Conservation (phyloP, 2,797 vertebrate species). For the Coregonus suidteri region DNA sequence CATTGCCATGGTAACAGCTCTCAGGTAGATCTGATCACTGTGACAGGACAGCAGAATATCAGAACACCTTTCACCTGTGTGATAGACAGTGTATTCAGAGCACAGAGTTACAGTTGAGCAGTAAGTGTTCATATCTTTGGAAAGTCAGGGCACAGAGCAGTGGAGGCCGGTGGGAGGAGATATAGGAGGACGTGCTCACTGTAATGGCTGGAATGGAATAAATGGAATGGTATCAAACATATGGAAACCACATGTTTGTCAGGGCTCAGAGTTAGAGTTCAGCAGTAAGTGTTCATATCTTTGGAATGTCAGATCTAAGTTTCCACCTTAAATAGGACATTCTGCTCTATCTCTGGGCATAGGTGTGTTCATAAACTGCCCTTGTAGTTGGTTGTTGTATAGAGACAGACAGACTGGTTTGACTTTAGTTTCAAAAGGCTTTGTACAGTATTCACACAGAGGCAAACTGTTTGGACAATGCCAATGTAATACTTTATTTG, state of each 20-base stretch:
- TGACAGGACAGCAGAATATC: constrained; percentile 18
- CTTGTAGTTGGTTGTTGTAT: not conserved
- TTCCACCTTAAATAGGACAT: not conserved
- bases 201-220: too few species aligned
- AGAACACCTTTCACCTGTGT: constrained; percentile 3
- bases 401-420: not conserved
- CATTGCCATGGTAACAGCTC: constrained; percentile 31
- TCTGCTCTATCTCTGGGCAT: not conserved
- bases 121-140: constrained; percentile 4
- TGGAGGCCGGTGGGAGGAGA: too few species aligned
- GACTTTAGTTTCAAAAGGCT: not conserved
- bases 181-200: too few species aligned
- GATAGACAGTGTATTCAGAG: not conserved
- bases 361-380: not conserved
- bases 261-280: not conserved
- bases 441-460: not conserved
- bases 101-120: not conserved
- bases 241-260: not conserved
- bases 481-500: not conserved
- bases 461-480: not conserved
- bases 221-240: too few species aligned
- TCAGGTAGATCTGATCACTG: constrained; percentile 20
- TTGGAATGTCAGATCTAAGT: not conserved
- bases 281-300: not conserved
- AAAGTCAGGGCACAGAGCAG: not conserved